Conservation (phyloP, 2,888 invertebrate genomes). For the Apotomis capreana region DNA sequence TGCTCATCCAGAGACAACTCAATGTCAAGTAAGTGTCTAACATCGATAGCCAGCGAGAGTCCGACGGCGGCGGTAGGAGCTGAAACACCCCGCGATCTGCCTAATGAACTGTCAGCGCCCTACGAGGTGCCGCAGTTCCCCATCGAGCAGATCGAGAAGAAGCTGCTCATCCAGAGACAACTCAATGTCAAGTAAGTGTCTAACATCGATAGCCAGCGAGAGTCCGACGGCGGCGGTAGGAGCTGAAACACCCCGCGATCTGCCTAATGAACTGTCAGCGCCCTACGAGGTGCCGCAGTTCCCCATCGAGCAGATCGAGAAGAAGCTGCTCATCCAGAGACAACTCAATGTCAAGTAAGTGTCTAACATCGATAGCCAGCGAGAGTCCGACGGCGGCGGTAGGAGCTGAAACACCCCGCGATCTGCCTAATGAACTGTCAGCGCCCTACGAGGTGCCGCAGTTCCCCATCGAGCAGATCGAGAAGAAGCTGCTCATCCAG, state of each 20-base stretch:
- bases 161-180: constrained; percentile 93
- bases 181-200: constrained; percentile 92
- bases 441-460: constrained; percentile 99
- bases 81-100: constrained; percentile 83
- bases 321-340: constrained; percentile 94
- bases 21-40: constrained; percentile 90
- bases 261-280: constrained; percentile 95
- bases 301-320: constrained; percentile 98
- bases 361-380: constrained; percentile 80
- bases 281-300: constrained; percentile 99
- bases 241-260: constrained; percentile 82
- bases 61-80: constrained; percentile 85
- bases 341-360: constrained; percentile 95
- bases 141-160: constrained; percentile 98
- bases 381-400: constrained; percentile 87
- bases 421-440: constrained; percentile 93
- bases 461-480: constrained; percentile 98
- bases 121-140: constrained; percentile 99
- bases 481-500: constrained; percentile 95
- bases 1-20: constrained; percentile 93
- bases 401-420: constrained; percentile 81
- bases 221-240: constrained; percentile 86
- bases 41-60: constrained; percentile 87
- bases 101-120: constrained; percentile 96
- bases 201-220: constrained; percentile 85